Base-by-base conservation (phyloP, 2,113 vertebrate species). In the Bombycilla garrulus region DNA sequence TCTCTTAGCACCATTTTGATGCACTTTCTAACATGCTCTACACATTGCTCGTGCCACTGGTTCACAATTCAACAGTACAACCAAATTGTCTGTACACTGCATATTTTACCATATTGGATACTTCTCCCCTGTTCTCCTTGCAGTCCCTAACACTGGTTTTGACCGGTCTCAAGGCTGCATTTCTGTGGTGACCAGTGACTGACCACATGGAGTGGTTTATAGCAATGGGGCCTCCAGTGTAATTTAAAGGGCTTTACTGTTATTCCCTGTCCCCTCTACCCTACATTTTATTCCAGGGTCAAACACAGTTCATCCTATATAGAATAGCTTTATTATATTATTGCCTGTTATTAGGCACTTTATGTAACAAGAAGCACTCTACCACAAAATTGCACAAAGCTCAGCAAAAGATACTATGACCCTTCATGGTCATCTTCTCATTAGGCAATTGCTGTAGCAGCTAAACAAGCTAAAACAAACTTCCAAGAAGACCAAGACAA, bases 11-110 rank as follows among this genome's bases (percentile, higher is more conserved):
- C n/a, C 45, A 10, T 38, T 79, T 31, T 64, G 13, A 38, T 35
- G 51, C 16, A 7, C 33, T 47, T 73, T 66, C 35, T 58, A 33
- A 33, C 21, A 25, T 26, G 14, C 7, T 72, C 11, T 67, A 28
- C 31, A 15, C 10, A 5, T 61, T 54, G 29, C 15, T 71, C 0
- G 0, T 54, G 17, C 19, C 33, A 25, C 7, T 51, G 12, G 12
- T 67, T 87, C 60, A 40, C 22, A 71, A 7, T 44, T 67, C 22
- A 31, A 51, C 7, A 6, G 14, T n/a, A 23, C 12, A 64, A 58
- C 5, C 2, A 56, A 9, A 48, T 87, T 47, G n/a, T 3, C 29
- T 40, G 6, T 24, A 36, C 38, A 40, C 9, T 71, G 33, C 17
- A 14, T 9, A 6, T 45, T 81, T 78, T 62, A 47, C 38, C 7